A percentile compares a stretch with the other conserved stretches of the same genome.
Conservation (phyloP, 2,797 vertebrate genomes). For the Sciurus carolinensis region DNA sequence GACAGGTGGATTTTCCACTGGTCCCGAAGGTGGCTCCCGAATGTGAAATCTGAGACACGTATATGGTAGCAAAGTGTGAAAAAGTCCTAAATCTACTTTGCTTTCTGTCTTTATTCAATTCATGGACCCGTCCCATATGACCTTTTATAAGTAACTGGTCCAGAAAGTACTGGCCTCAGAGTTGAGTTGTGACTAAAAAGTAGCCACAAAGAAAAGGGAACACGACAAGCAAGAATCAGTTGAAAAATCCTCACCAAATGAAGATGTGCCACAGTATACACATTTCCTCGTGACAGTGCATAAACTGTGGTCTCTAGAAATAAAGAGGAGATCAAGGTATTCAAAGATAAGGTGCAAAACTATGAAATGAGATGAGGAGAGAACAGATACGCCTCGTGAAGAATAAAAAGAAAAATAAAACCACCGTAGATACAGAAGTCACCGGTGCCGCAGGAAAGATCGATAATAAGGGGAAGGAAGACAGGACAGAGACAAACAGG, state of each 20-base stretch:
- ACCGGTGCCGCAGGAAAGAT: background rate
- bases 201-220: background rate
- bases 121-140: background rate
- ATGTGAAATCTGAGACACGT: background rate
- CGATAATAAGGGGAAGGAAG: background rate
- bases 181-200: background rate
- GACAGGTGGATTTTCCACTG: background rate
- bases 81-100: background rate
- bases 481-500: background rate
- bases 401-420: slow-evolving; percentile 25
- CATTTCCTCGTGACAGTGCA: background rate
- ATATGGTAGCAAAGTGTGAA: background rate
- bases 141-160: background rate
- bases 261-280: background rate
- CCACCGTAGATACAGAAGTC: background rate
- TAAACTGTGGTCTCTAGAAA: background rate
- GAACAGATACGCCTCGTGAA: background rate
- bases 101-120: background rate
- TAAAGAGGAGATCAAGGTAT: background rate
- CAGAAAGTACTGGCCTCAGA: background rate
- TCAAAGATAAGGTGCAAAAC: background rate
- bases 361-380: background rate
- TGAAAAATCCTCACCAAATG: background rate
- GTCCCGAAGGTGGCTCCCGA: background rate
- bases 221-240: background rate